Conservation (phyloP, 2,888 invertebrate genomes). For the Germaria angustata region DNA sequence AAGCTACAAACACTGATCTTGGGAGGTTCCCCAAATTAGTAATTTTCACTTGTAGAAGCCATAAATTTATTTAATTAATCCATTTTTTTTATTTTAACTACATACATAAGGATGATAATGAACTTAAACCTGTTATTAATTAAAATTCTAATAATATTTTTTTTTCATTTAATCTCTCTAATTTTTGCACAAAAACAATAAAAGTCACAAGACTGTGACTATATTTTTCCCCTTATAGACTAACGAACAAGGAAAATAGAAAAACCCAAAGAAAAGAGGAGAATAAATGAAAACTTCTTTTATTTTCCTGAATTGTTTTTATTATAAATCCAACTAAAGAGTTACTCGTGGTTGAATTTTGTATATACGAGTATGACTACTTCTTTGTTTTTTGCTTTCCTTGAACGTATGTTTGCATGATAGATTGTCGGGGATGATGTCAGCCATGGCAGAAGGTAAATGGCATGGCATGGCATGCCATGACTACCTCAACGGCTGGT, state of each 20-base stretch:
- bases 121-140: constrained; percentile 45
- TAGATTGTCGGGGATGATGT: constrained; percentile 39
- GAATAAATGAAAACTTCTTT: constrained; percentile 14
- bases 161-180: background rate
- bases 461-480: constrained; percentile 21
- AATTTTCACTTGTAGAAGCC: too few species aligned
- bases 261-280: constrained; percentile 24
- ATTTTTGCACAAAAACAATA: constrained; percentile 56
- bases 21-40: too few species aligned
- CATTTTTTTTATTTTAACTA: too few species aligned
- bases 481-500: background rate
- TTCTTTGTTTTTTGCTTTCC: background rate
- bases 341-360: constrained; percentile 41
- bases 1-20: too few species aligned
- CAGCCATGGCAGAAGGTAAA: constrained; percentile 35
- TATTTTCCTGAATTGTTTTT: background rate
- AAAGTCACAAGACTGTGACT: constrained; percentile 49
- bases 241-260: constrained; percentile 4
- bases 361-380: constrained; percentile 14
- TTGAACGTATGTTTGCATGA: constrained; percentile 27
- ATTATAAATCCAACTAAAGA: constrained; percentile 25
- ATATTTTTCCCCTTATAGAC: constrained; percentile 7
- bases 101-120: background rate
- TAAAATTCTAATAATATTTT: constrained; percentile 20
- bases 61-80: too few species aligned